Percentiles rank a stretch among this genome's conserved stretches.
Evolutionary conservation across 1,140 invertebrate genomes (phyloP).

Genomic region (Penaeus vannamei): DNA sequence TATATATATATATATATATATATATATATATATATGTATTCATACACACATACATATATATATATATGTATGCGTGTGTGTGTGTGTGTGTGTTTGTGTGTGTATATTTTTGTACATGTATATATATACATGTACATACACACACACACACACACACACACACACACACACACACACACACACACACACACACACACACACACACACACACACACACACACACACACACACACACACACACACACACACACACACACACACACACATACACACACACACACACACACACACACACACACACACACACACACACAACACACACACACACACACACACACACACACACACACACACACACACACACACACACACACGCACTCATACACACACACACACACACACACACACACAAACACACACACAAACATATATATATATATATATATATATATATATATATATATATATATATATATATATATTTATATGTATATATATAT

Average conservation of each 20-base stretch:
- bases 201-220: not conserved
- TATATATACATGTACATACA: not conserved
- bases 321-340: not conserved
- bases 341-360: not conserved
- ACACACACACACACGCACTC: not conserved
- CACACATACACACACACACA: not conserved
- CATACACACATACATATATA: not conserved
- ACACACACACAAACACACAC: not conserved
- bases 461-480: not conserved
- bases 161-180: not conserved
- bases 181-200: not conserved
- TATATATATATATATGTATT: not conserved
- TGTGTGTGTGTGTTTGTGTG: not conserved
- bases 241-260: not conserved
- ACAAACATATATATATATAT: not conserved
- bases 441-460: not conserved
- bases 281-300: constrained; percentile 1
- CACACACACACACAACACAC: not conserved
- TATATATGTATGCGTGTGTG: not conserved
- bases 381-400: not conserved
- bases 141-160: not conserved
- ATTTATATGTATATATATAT: not conserved
- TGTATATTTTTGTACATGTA: not conserved
- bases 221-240: not conserved
- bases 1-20: no score